Conservation (phyloP, 2,888 invertebrate species). For the Agrochola circellaris region DNA sequence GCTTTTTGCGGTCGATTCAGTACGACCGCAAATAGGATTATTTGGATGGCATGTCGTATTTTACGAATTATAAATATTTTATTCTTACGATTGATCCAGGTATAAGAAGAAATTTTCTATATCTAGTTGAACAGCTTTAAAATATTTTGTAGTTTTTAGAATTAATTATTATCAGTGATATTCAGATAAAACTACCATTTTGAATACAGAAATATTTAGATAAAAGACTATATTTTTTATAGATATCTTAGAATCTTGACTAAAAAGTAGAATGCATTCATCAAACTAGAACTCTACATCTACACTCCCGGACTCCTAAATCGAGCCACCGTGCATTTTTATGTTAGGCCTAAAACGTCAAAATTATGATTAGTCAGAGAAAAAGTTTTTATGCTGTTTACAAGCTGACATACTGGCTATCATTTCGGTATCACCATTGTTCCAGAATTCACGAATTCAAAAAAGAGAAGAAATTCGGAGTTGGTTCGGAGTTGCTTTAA, state of each 20-base stretch:
- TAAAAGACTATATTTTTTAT: constrained; percentile 60
- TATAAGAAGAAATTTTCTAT: constrained; percentile 52
- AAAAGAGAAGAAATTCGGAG: too few relatives aligned
- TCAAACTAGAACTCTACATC: constrained; percentile 56
- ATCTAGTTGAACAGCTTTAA: constrained; percentile 58
- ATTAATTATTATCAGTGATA: constrained; percentile 64
- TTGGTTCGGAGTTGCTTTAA: too few relatives aligned
- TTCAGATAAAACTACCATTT: constrained; percentile 65
- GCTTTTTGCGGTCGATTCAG: not conserved
- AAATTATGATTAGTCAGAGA: too few relatives aligned
- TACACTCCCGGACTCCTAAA: not conserved
- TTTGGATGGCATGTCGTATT: constrained; percentile 49
- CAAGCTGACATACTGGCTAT: too few relatives aligned
- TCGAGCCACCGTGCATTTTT: too few relatives aligned
- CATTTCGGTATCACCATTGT: too few relatives aligned
- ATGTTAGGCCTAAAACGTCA: too few relatives aligned
- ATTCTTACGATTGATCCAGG: constrained; percentile 27
- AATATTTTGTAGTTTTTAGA: constrained; percentile 53
- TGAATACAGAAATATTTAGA: constrained; percentile 58
- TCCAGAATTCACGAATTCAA: too few relatives aligned
- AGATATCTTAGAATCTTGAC: constrained; percentile 54
- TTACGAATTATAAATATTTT: constrained; percentile 30
- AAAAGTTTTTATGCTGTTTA: too few relatives aligned
- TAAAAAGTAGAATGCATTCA: constrained; percentile 56
- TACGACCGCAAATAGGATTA: constrained; percentile 19